Conservation (phyloP, 2,888 invertebrate species). For the Listrodromus nycthemerus region DNA sequence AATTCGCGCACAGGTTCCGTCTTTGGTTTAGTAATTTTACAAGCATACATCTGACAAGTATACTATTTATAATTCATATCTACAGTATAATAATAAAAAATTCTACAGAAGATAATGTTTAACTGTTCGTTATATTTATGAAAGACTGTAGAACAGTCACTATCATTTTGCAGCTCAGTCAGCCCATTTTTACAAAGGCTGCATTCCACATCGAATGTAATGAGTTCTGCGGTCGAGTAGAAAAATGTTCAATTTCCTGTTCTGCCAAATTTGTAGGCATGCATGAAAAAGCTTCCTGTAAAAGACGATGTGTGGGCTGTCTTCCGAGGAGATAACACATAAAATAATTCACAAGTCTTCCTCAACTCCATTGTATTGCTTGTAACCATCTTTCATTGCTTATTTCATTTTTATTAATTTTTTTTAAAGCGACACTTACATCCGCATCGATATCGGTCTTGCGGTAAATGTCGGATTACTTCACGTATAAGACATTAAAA, state of each 20-base stretch:
- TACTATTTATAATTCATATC: neutral
- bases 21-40: slow-evolving; percentile 28
- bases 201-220: neutral
- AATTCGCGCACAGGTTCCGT: slow-evolving; percentile 64
- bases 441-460: slow-evolving; percentile 2
- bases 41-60: neutral
- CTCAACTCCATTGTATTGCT: slow-evolving; percentile 35
- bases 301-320: slow-evolving; percentile 7
- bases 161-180: neutral
- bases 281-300: neutral
- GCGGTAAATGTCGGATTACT: slow-evolving; percentile 5
- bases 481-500: slow-evolving; percentile 10
- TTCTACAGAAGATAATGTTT: too few species aligned
- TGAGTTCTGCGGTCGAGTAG: neutral
- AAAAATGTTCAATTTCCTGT: neutral
- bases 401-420: slow-evolving; percentile 5
- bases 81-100: neutral
- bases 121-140: neutral
- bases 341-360: slow-evolving; percentile 29
- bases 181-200: neutral
- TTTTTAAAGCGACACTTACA: slow-evolving; percentile 1
- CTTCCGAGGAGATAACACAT: neutral
- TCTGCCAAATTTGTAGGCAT: neutral
- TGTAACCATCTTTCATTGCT: slow-evolving; percentile 38
- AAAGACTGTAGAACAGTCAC: neutral